Conservation (phyloP, 2,888 invertebrate genomes). For the Polia nebulosa region DNA sequence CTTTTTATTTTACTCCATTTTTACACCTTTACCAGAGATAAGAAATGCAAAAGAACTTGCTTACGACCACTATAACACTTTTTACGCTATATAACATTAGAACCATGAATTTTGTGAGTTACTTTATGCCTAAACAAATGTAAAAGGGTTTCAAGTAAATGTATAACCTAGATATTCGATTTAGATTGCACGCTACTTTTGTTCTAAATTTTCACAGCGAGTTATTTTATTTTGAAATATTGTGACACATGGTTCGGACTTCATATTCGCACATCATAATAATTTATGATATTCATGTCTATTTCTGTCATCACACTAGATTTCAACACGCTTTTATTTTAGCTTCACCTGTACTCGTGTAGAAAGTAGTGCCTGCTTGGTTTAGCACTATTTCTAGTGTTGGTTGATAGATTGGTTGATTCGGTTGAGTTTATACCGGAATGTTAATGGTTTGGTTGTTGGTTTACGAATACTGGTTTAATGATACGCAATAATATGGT, state of each 20-base stretch:
- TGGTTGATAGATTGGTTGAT: too few relatives aligned
- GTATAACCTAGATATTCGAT: constrained; percentile 65
- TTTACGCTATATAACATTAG: constrained; percentile 23
- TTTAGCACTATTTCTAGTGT: too few relatives aligned
- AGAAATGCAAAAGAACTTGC: constrained; percentile 30
- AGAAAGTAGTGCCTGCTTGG: too few relatives aligned
- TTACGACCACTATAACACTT: constrained; percentile 18
- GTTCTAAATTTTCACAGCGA: constrained; percentile 41
- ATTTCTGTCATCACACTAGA: too few relatives aligned
- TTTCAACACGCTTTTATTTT: too few relatives aligned
- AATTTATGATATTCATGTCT: too few relatives aligned
- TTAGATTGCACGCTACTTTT: constrained; percentile 59
- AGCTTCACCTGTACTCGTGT: too few relatives aligned
- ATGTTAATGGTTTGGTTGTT: too few relatives aligned
- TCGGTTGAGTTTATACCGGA: too few relatives aligned
- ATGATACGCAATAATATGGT: too few relatives aligned
- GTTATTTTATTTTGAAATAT: constrained; percentile 58
- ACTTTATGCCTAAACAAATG: constrained; percentile 49
- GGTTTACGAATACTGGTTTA: too few relatives aligned
- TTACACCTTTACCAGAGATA: constrained; percentile 7
- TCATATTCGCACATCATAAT: too few relatives aligned
- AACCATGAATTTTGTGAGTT: constrained; percentile 29
- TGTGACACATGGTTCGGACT: constrained; percentile 26
- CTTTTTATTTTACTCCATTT: constrained; percentile 25
- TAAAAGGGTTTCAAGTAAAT: constrained; percentile 54